Evolutionary conservation across 1,140 invertebrate species (phyloP).

Genomic region (Drosophila fuyamai): DNA sequence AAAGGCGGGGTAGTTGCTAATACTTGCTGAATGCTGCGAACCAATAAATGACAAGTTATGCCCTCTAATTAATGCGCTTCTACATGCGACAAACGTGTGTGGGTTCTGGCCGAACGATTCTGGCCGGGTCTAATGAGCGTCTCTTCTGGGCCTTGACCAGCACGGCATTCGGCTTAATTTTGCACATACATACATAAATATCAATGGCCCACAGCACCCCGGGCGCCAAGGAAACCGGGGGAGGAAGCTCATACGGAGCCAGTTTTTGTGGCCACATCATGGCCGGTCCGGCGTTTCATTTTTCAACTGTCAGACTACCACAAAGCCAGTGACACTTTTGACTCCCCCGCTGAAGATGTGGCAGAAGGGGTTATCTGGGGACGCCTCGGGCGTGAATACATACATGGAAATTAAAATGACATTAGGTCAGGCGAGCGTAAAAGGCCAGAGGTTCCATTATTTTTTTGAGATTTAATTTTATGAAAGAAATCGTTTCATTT

Average conservation of each 20-base stretch:
- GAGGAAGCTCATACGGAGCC: slow-evolving; percentile 27
- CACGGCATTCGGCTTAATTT: slow-evolving; percentile 44
- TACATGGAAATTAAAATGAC: slow-evolving; percentile 71
- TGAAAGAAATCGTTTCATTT: slow-evolving; percentile 34
- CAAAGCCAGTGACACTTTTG: slow-evolving; percentile 52
- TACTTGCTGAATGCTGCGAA: slow-evolving; percentile 58
- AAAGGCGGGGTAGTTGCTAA: slow-evolving; percentile 17
- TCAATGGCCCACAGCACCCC: slow-evolving; percentile 18
- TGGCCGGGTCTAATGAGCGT: slow-evolving; percentile 4
- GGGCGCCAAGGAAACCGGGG: slow-evolving; percentile 5
- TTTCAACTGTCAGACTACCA: slow-evolving; percentile 52
- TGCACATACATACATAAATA: slow-evolving; percentile 57
- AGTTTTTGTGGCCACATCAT: slow-evolving; percentile 59
- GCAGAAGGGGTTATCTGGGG: slow-evolving; percentile 45
- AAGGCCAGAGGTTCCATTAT: slow-evolving; percentile 29
- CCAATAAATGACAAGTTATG: slow-evolving; percentile 79
- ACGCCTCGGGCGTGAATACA: slow-evolving; percentile 52
- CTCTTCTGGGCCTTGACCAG: slow-evolving; percentile 4
- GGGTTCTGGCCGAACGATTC: slow-evolving; percentile 27
- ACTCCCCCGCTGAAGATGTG: slow-evolving; percentile 5
- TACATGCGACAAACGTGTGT: slow-evolving; percentile 65
- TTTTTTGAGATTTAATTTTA: slow-evolving; percentile 13
- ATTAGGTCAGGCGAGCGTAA: slow-evolving; percentile 69
- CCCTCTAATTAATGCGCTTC: slow-evolving; percentile 74
- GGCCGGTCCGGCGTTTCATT: slow-evolving; percentile 47